Conservation (phyloP, 2,797 vertebrate species). For the Sandelia bainsii region DNA sequence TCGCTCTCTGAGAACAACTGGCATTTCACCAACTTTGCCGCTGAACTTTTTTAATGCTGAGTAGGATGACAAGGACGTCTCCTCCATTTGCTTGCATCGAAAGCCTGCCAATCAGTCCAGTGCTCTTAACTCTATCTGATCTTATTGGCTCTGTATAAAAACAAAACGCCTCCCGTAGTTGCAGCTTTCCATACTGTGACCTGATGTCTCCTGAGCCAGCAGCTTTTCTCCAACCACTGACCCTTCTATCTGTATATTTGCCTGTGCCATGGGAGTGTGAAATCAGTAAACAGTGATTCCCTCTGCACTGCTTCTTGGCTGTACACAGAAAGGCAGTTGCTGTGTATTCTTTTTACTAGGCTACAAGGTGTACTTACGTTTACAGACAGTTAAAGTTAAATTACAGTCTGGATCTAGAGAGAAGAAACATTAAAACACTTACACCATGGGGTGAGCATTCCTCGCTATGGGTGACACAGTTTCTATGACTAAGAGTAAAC, state of each 20-base stretch:
- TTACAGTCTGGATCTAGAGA: conserved; percentile 18
- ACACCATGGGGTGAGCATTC: conserved; percentile 70
- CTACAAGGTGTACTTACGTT: conserved; percentile 43
- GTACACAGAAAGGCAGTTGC: conserved; percentile 29
- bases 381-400: conserved; percentile 53
- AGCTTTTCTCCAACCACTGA: conserved; percentile 58
- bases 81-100: conserved; percentile 64
- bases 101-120: conserved; percentile 75
- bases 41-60: conserved; percentile 72
- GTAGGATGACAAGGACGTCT: conserved; percentile 72
- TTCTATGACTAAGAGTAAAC: conserved; percentile 80
- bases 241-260: conserved; percentile 63
- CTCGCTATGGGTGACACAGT: conserved; percentile 65
- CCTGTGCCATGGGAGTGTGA: conserved; percentile 59
- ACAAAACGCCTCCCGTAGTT: conserved; percentile 23
- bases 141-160: conserved; percentile 53
- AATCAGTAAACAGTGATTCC: conserved; percentile 61
- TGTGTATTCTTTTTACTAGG: conserved; percentile 43
- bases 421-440: conserved; percentile 46
- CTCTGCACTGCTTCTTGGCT: conserved; percentile 32
- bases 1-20: conserved; percentile 74
- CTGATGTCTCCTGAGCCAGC: conserved; percentile 72
- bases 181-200: conserved; percentile 44
- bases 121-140: conserved; percentile 43
- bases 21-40: conserved; percentile 74